Evolutionary conservation across 1,140 invertebrate species (phyloP).

Genomic region (Reticulitermes speratus): DNA sequence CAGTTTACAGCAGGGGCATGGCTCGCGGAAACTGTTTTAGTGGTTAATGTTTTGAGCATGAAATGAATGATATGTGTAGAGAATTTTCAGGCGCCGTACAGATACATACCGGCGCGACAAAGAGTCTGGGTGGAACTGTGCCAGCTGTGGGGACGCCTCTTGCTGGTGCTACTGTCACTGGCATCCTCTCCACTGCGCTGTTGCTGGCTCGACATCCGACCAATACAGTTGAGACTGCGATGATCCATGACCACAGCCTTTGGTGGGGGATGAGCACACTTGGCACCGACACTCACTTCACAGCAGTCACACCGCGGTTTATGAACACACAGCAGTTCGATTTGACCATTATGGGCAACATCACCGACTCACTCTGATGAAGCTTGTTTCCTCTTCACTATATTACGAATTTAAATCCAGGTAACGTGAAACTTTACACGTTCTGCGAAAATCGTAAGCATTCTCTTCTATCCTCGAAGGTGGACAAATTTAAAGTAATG

Average conservation of each 20-base stretch:
- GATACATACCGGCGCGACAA: conserved; percentile 24
- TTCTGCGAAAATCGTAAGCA: too few relatives aligned
- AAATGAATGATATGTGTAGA: not conserved
- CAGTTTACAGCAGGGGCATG: too few relatives aligned
- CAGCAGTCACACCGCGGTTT: not conserved
- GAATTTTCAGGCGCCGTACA: not conserved
- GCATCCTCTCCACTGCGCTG: not conserved
- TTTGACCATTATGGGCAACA: not conserved
- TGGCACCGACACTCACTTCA: not conserved
- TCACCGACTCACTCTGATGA: not conserved
- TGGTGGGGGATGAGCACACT: not conserved
- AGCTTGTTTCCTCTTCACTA: not conserved
- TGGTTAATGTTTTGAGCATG: not conserved
- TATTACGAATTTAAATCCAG: not conserved
- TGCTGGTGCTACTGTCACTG: not conserved
- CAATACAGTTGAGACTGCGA: not conserved
- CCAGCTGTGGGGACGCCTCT: conserved; percentile 32
- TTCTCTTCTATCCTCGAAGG: too few relatives aligned
- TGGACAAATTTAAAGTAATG: too few relatives aligned
- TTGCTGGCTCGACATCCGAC: not conserved
- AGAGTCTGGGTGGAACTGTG: conserved; percentile 32
- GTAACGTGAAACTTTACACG: not conserved
- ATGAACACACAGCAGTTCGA: not conserved
- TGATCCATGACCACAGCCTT: not conserved
- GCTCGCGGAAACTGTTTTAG: too few relatives aligned